A percentile compares a stretch with the other conserved stretches of the same genome.
phyloP scores from a whole-genome alignment of 2,113 vertebrate genomes.

The Equus quagga region DNA sequence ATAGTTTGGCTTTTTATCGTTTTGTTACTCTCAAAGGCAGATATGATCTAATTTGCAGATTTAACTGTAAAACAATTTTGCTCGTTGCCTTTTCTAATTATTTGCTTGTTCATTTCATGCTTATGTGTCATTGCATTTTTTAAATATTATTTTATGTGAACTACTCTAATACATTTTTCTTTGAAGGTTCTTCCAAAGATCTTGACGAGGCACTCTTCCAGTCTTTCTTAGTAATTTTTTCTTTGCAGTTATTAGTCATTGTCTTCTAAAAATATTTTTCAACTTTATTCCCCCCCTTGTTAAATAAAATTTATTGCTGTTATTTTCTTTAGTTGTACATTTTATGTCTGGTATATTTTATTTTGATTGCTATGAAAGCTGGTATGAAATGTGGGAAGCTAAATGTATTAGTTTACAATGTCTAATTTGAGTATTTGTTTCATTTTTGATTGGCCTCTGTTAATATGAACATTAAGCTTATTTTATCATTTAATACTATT shows the following conservation, averaged over 20 bases:
- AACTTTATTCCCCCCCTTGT: constrained; percentile 85
- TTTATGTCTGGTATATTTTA: constrained; percentile 89
- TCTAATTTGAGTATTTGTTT: constrained; percentile 84
- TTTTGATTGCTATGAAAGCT: constrained; percentile 91
- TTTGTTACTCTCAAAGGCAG: constrained; percentile 81
- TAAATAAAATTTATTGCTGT: constrained; percentile 86
- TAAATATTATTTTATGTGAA: constrained; percentile 89
- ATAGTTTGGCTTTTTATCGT: constrained; percentile 83
- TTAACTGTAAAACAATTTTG: constrained; percentile 82
- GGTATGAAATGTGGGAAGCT: constrained; percentile 92
- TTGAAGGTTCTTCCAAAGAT: constrained; percentile 93
- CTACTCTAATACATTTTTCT: constrained; percentile 93
- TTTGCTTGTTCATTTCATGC: constrained; percentile 91
- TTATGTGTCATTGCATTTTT: constrained; percentile 87
- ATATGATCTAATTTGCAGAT: constrained; percentile 83
- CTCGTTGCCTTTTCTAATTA: constrained; percentile 86
- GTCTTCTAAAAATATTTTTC: constrained; percentile 87
- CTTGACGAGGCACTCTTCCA: constrained; percentile 91
- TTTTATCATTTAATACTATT: constrained; percentile 85
- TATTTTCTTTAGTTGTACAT: constrained; percentile 88
- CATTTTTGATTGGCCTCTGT: constrained; percentile 89
- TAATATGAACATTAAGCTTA: constrained; percentile 85
- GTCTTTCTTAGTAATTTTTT: constrained; percentile 92
- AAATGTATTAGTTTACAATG: constrained; percentile 81
- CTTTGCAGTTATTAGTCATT: constrained; percentile 93